phyloP scores from a whole-genome alignment of 1,140 invertebrate genomes.

The Mactra quadrangularis region DNA sequence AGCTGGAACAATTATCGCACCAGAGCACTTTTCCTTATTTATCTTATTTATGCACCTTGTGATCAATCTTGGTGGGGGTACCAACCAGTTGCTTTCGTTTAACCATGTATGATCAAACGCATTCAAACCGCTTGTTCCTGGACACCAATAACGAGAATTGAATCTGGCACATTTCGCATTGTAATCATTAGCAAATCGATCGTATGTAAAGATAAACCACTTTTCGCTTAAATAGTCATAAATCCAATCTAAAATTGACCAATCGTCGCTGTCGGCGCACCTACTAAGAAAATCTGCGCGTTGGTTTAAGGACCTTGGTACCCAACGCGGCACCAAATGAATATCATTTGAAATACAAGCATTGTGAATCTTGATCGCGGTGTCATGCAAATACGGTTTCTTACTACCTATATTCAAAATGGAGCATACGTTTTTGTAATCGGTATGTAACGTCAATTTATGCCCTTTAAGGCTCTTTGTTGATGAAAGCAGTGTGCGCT shows the following conservation, averaged over 20 bases:
- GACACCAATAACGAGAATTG: slow-evolving; percentile 27
- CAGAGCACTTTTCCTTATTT: background rate
- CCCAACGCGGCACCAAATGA: no score
- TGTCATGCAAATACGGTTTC: no score
- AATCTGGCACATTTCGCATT: slow-evolving; percentile 7
- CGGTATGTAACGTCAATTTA: no score
- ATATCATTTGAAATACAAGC: no score
- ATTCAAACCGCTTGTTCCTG: background rate
- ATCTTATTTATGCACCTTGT: background rate
- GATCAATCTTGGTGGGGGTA: background rate
- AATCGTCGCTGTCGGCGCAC: slow-evolving; percentile 24
- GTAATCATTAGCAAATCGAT: slow-evolving; percentile 11
- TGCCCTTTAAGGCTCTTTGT: background rate
- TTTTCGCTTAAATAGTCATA: background rate
- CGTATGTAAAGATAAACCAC: background rate
- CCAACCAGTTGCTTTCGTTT: background rate
- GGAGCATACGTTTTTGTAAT: no score
- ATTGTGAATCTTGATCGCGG: no score
- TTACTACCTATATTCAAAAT: no score
- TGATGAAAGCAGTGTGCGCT: no score
- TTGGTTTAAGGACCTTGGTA: no score
- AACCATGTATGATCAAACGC: background rate
- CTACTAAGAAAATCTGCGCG: no score
- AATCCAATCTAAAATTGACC: slow-evolving; percentile 6
- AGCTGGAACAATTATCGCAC: slow-evolving; percentile 10